Evolutionary conservation across 1,140 invertebrate genomes (phyloP), one percentile per base, ranked within the genome.

Genomic region (Drosophila azteca): DNA sequence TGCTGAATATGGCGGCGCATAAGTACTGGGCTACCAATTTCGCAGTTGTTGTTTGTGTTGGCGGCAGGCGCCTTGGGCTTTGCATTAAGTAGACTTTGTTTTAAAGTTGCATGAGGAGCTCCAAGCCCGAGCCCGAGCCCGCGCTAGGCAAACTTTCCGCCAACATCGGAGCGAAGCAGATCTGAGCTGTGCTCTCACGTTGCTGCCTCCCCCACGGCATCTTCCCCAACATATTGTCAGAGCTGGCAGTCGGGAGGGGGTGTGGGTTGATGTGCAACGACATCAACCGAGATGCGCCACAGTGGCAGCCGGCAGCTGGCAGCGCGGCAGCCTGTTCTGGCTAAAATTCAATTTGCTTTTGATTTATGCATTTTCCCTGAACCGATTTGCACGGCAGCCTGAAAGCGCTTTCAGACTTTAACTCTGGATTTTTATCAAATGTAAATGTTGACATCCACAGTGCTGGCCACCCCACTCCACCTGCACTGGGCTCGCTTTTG

Each of bases 271-370:
- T 20, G 17, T 20, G 24, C 24, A 26, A 26, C 24, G 51, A 62
- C 58, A 43, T 53, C 52, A 57, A 71, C 44, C 39, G 13, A 50
- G 35, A 22, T 63, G 62, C 46, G 71, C 53, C 31, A 53, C 50
- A 49, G 57, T 83, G 62, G 64, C 67, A 17, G 65, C 74, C 58
- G 53, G 64, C 65, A 35, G 67, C 57, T 3, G 31, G 31, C 31
- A 31, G 31, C 31, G 8, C 31, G 45, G n/a, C 67, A 70, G 67
- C 65, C 52, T 77, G 76, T 66, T 70, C 81, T 68, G 73, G 63
- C 70, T 82, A 60, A 79, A 85, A 85, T 85, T 85, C 82, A 85
- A 85, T 85, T 85, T 85, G 63, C 54, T 67, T 79, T 87, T 87
- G 83, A 87, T 87, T 87, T 87, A 88, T 87, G 83, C 83, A 87